phyloP scores from a whole-genome alignment of 2,797 vertebrate genomes.

The Rhinogobio ventralis region DNA sequence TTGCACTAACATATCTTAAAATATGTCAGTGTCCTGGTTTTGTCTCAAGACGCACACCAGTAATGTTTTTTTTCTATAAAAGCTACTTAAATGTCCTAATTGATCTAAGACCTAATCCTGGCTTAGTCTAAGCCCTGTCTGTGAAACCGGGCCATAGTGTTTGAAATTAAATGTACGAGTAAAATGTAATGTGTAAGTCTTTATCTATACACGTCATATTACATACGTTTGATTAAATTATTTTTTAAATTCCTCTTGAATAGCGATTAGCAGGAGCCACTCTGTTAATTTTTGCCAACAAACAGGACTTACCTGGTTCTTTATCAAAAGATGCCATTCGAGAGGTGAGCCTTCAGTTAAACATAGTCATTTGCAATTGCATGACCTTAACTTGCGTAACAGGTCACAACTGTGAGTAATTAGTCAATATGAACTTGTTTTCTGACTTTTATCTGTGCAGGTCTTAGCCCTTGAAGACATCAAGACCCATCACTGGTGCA shows the following conservation, averaged over 20 bases:
- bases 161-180: neutral
- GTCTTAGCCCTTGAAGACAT: conserved; percentile 84
- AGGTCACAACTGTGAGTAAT: neutral
- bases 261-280: conserved; percentile 90
- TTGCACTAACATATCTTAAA: too few species aligned
- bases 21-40: too few species aligned
- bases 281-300: conserved; percentile 90
- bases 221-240: neutral
- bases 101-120: too few species aligned
- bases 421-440: neutral
- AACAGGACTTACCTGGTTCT: conserved; percentile 83
- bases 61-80: too few species aligned
- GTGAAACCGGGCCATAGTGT: neutral
- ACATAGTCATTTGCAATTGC: neutral
- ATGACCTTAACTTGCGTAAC: neutral
- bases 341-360: conserved; percentile 70
- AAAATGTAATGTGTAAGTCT: neutral
- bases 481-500: conserved; percentile 90
- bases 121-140: too few species aligned
- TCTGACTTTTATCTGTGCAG: conserved; percentile 65
- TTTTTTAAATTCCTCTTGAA: neutral
- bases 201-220: neutral
- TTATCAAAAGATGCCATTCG: conserved; percentile 78
- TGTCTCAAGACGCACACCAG: too few species aligned
- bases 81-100: too few species aligned